phyloP scores from a whole-genome alignment of 2,888 invertebrate genomes.

The Hedya salicella region DNA sequence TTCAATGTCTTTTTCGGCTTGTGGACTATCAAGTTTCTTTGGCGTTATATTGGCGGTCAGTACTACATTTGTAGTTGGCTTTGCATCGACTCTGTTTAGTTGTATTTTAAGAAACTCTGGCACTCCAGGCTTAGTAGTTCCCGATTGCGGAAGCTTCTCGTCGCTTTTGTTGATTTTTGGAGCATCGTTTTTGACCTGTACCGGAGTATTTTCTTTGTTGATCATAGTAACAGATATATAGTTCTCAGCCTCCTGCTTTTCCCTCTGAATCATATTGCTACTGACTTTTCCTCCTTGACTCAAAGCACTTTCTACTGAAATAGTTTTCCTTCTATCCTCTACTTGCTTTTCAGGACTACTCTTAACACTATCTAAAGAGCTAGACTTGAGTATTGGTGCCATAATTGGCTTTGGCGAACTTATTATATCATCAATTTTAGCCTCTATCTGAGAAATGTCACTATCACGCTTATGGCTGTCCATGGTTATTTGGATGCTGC shows the following conservation, averaged over 20 bases:
- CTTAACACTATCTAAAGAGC: slow-evolving; percentile 86
- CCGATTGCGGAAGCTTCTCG: slow-evolving; percentile 67
- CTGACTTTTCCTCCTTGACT: slow-evolving; percentile 58
- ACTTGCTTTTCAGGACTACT: slow-evolving; percentile 80
- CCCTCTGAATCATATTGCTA: slow-evolving; percentile 52
- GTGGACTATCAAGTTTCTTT: slow-evolving; percentile 76
- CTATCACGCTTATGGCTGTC: slow-evolving; percentile 76
- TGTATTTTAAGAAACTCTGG: slow-evolving; percentile 90
- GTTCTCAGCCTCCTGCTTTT: slow-evolving; percentile 71
- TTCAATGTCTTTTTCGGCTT: slow-evolving; percentile 65
- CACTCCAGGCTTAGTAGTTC: slow-evolving; percentile 66
- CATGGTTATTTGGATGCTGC: slow-evolving; percentile 74
- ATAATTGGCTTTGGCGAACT: slow-evolving; percentile 82
- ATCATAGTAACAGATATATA: slow-evolving; percentile 85
- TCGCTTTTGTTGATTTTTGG: slow-evolving; percentile 71
- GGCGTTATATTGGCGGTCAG: slow-evolving; percentile 86
- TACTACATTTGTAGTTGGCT: slow-evolving; percentile 86
- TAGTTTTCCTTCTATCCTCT: slow-evolving; percentile 79
- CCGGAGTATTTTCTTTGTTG: slow-evolving; percentile 75
- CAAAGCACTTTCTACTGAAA: slow-evolving; percentile 80
- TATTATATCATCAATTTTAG: slow-evolving; percentile 83
- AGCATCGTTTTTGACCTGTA: slow-evolving; percentile 57
- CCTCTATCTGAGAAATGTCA: slow-evolving; percentile 83
- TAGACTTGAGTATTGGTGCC: slow-evolving; percentile 80
- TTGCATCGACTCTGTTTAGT: slow-evolving; percentile 88